A percentile compares a stretch with the other conserved stretches of the same genome.
Evolutionary conservation across 2,888 invertebrate genomes (phyloP).

Genomic region (Athalia rosae): DNA sequence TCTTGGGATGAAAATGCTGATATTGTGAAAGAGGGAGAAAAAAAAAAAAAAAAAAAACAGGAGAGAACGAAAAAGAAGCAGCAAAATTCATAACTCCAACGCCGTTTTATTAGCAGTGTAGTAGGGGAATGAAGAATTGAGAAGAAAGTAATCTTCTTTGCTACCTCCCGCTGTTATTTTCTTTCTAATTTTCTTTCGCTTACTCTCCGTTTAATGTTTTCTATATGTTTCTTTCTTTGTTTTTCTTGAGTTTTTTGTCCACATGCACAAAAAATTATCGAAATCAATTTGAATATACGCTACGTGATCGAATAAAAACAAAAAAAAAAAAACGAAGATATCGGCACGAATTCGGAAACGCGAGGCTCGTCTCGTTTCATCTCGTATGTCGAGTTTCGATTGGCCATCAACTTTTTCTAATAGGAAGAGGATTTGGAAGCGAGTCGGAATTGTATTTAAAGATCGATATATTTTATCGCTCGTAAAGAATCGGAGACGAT

Average conservation of each 20-base stretch:
- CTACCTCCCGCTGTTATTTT: background rate
- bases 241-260: background rate
- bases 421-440: no score
- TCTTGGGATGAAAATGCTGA: slow-evolving; percentile 17
- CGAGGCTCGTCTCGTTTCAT: no score
- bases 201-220: background rate
- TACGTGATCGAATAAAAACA: no score
- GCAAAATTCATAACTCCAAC: slow-evolving; percentile 35
- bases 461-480: background rate
- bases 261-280: background rate
- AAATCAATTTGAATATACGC: no score
- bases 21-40: slow-evolving; percentile 19
- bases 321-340: background rate
- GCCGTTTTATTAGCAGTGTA: slow-evolving; percentile 25
- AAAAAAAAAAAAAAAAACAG: background rate
- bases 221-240: background rate
- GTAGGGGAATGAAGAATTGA: slow-evolving; percentile 24
- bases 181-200: background rate
- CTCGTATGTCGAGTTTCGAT: no score
- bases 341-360: no score
- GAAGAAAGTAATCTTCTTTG: slow-evolving; percentile 18
- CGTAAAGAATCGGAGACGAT: no score
- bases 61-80: background rate
- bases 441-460: background rate
- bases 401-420: no score